Evolutionary conservation across 1,140 invertebrate species (phyloP).

Genomic region (Drosophila bocki): DNA sequence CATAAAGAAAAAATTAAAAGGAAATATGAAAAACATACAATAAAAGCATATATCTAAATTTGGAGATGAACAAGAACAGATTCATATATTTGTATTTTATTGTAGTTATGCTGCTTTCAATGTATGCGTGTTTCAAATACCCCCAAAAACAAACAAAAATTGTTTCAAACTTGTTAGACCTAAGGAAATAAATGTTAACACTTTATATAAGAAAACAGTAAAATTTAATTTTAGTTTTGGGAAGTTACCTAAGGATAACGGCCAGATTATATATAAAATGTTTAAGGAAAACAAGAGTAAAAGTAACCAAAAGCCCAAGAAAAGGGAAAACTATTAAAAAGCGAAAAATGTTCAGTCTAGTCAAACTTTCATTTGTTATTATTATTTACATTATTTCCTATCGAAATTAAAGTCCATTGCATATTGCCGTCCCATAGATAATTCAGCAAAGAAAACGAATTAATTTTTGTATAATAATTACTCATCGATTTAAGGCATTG

Average conservation of each 20-base stretch:
- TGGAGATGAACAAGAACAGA: slow-evolving; percentile 5
- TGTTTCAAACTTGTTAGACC: slow-evolving; percentile 60
- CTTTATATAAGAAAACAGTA: slow-evolving; percentile 55
- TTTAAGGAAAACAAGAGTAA: slow-evolving; percentile 16
- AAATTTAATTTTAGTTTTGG: slow-evolving; percentile 46
- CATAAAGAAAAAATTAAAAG: slow-evolving; percentile 42
- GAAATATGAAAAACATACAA: slow-evolving; percentile 33
- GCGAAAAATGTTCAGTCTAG: neutral
- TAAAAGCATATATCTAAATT: slow-evolving; percentile 29
- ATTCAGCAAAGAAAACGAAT: slow-evolving; percentile 13
- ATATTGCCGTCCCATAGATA: slow-evolving; percentile 62
- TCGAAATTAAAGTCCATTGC: slow-evolving; percentile 51
- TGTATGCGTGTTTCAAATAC: slow-evolving; percentile 53
- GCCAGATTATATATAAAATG: slow-evolving; percentile 20
- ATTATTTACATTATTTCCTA: slow-evolving; percentile 1
- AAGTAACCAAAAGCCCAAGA: slow-evolving; percentile 2
- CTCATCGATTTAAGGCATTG: slow-evolving; percentile 35
- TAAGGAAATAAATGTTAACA: slow-evolving; percentile 67
- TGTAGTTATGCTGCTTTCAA: slow-evolving; percentile 52
- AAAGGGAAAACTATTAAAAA: neutral
- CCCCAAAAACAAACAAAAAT: slow-evolving; percentile 44
- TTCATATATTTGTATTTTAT: slow-evolving; percentile 53
- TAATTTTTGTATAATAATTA: slow-evolving; percentile 14
- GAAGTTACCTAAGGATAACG: slow-evolving; percentile 36
- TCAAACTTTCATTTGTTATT: neutral